Evolutionary conservation across 2,797 vertebrate species (phyloP).

Genomic region (Bradypodion pumilum): DNA sequence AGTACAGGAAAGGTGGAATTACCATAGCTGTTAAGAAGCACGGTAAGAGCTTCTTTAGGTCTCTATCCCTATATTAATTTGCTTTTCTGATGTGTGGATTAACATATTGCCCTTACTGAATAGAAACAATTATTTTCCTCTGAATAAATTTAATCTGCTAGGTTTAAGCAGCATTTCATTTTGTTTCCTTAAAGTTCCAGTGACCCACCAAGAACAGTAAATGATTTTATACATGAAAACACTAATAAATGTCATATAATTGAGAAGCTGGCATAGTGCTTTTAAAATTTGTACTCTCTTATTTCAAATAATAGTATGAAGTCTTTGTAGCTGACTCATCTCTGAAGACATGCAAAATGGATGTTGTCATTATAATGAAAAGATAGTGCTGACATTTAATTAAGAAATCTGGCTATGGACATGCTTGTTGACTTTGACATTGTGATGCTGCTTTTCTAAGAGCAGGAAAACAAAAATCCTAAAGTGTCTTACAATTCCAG

Average conservation of each 20-base stretch:
- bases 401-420: not conserved
- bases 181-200: slow-evolving; percentile 46
- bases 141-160: slow-evolving; percentile 13
- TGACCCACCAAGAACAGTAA: slow-evolving; percentile 37
- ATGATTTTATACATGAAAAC: slow-evolving; percentile 63
- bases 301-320: not conserved
- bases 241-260: slow-evolving; percentile 65
- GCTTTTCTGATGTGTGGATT: not conserved
- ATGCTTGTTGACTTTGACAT: not conserved
- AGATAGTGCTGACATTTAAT: not conserved
- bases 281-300: slow-evolving; percentile 24
- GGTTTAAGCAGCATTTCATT: slow-evolving; percentile 45
- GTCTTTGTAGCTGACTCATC: not conserved
- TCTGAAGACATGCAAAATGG: not conserved
- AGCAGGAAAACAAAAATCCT: not conserved
- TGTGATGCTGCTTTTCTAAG: not conserved
- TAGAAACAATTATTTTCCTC: not conserved
- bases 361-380: not conserved
- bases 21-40: slow-evolving; percentile 16
- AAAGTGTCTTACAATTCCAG: not conserved
- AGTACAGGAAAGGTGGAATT: slow-evolving; percentile 10
- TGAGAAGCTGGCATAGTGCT: slow-evolving; percentile 40
- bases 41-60: slow-evolving; percentile 39
- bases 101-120: slow-evolving; percentile 7
- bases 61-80: slow-evolving; percentile 42